phyloP scores from a whole-genome alignment of 2,888 invertebrate species.

The Drosophila kanekoi region DNA sequence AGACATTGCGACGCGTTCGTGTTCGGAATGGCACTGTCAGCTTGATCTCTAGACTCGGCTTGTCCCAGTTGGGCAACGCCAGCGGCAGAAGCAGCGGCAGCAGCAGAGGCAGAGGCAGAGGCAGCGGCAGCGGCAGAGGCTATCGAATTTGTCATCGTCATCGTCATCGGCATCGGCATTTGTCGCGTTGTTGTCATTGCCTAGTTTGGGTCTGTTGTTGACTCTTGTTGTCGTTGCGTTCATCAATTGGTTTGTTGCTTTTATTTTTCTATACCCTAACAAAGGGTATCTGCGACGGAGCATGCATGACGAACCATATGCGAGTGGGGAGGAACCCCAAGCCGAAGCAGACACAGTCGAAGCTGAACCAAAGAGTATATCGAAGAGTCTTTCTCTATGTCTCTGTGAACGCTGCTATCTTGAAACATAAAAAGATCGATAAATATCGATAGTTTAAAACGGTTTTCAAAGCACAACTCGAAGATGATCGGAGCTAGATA shows the following conservation, averaged over 20 bases:
- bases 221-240: conserved; percentile 8
- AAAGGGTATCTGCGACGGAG: neutral
- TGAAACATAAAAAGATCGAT: no score
- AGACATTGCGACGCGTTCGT: conserved; percentile 62
- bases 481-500: no score
- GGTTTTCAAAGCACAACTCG: no score
- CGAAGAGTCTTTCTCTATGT: no score
- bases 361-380: no score
- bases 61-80: conserved; percentile 19
- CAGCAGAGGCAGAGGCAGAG: conserved; percentile 12
- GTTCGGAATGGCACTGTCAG: conserved; percentile 59
- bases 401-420: no score
- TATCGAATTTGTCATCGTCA: conserved; percentile 23
- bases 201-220: conserved; percentile 17
- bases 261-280: conserved; percentile 10
- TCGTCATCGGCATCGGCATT: conserved; percentile 44
- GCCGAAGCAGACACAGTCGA: no score
- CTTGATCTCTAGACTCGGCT: conserved; percentile 20
- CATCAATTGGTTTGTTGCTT: conserved; percentile 11
- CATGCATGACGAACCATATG: no score
- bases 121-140: neutral
- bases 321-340: no score
- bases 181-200: conserved; percentile 17
- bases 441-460: no score
- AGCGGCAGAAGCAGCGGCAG: conserved; percentile 7